Percentiles rank a stretch among this genome's conserved stretches.
phyloP scores from a whole-genome alignment of 53 echinoderm and acorn worm species.

The Temnopleurus reevesii region DNA sequence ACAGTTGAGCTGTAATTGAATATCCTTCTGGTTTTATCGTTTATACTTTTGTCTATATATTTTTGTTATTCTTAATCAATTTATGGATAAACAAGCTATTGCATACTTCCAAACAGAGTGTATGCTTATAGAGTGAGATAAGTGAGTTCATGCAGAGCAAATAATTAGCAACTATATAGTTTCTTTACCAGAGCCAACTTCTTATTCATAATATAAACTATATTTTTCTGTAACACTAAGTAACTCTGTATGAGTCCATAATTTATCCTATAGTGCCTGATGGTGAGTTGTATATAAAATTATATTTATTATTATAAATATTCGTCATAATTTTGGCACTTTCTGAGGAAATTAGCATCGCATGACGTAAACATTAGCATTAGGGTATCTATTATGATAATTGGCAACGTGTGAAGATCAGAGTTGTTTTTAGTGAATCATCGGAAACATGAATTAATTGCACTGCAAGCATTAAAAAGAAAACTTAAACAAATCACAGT shows the following conservation, averaged over 20 bases:
- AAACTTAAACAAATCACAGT: not conserved
- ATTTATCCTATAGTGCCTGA: not conserved
- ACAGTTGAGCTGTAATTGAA: too few relatives aligned
- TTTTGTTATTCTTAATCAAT: too few relatives aligned
- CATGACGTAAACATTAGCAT: not conserved
- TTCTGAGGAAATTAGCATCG: slow-evolving; percentile 22
- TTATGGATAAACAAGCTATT: too few relatives aligned
- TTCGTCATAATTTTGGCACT: not conserved
- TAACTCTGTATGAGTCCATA: not conserved
- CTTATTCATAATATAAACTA: not conserved
- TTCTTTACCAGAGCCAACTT: not conserved
- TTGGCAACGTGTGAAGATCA: slow-evolving; percentile 20
- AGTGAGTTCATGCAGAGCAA: not conserved
- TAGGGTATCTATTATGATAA: not conserved
- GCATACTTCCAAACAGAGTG: too few relatives aligned
- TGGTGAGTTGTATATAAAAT: not conserved
- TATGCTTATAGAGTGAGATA: not conserved
- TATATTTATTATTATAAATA: not conserved
- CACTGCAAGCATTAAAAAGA: not conserved
- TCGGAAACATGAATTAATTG: slow-evolving; percentile 22
- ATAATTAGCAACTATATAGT: not conserved
- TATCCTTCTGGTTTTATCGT: too few relatives aligned
- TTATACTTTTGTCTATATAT: too few relatives aligned
- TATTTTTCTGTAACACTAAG: not conserved
- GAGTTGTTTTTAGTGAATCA: not conserved